Conservation (phyloP, 2,797 vertebrate species). For the Periophthalmus magnuspinnatus region DNA sequence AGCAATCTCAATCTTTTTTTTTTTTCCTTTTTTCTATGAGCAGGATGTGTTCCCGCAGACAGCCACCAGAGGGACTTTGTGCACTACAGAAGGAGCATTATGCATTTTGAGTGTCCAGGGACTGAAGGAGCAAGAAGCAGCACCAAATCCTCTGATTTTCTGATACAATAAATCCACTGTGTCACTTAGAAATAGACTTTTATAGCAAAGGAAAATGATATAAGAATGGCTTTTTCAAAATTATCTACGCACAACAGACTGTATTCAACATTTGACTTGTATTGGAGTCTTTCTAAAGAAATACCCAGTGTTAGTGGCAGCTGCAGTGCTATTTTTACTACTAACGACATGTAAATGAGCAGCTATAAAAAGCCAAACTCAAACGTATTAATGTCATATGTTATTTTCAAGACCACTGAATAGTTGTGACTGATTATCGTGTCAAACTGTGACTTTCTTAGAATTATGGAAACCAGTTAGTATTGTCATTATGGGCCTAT, state of each 20-base stretch:
- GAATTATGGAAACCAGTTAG: constrained; percentile 2
- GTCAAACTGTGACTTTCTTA: constrained; percentile 18
- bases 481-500: too few relatives aligned
- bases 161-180: not conserved
- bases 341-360: constrained; percentile 7
- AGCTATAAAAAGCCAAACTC: constrained; percentile 7
- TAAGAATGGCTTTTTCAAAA: not conserved
- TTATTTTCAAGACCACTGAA: constrained; percentile 31
- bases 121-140: not conserved
- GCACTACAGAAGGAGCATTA: constrained; percentile 20
- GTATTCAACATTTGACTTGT: not conserved
- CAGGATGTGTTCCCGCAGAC: constrained; percentile 36
- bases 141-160: constrained; percentile 9
- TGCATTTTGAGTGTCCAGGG: constrained; percentile 11
- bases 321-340: not conserved
- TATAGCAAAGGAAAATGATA: too few relatives aligned
- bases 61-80: constrained; percentile 59
- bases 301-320: constrained; percentile 10
- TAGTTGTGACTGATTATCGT: constrained; percentile 29
- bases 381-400: constrained; percentile 2
- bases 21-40: too few relatives aligned
- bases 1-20: too few relatives aligned
- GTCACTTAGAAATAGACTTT: not conserved
- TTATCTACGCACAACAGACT: not conserved
- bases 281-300: constrained; percentile 1